Evolutionary conservation across 1,140 invertebrate genomes (phyloP), one percentile per base, ranked within the genome.

Genomic region (Drosophila grimshawi): DNA sequence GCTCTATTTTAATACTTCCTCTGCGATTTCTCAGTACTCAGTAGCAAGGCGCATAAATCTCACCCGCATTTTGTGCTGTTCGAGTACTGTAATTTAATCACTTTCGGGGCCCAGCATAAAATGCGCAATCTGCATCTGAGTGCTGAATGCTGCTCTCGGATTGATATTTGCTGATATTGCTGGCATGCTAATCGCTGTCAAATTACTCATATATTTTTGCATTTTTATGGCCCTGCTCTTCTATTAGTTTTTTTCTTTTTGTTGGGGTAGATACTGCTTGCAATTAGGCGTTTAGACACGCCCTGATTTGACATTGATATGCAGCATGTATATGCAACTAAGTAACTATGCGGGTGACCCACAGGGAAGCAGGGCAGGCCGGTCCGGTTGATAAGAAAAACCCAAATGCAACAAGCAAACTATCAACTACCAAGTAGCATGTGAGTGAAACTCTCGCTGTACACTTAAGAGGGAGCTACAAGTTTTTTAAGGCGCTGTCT

Each of bases 281-380:
- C 83, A 86, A 86, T 86, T 88, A 86, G 79, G 71, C 79, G 71
- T 79, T 86, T 86, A 67, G 82, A 82, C 82, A 88, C 82, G 82
- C 82, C 82, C 82, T 79, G 82, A 86, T 86, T 82, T 88, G 82
- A 66, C 79, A 86, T 88, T 79, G 83, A 88, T 86, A 88, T 61
- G 65, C 51, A 68, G 48, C 8, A 48, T 59, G 32, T 32, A 62
- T 29, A 33, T 41, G 51, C 43, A 62, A 53, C 45, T 63, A 37
- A 48, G 27, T 46, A 63, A 48, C 30, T 37, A 75, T 75, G 70
- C 70, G 59, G 65, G 65, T 53, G 63, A n/a, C 29, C 4, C 7
- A 51, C 3, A 29, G 11, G 43, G 43, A 32, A 10, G 35, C n/a
- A 10, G 2, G 5, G 3, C 3, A 4, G 48, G 49, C n/a, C 6